phyloP scores from a whole-genome alignment of 2,797 vertebrate species.

The Pyrocephalus nanus region DNA sequence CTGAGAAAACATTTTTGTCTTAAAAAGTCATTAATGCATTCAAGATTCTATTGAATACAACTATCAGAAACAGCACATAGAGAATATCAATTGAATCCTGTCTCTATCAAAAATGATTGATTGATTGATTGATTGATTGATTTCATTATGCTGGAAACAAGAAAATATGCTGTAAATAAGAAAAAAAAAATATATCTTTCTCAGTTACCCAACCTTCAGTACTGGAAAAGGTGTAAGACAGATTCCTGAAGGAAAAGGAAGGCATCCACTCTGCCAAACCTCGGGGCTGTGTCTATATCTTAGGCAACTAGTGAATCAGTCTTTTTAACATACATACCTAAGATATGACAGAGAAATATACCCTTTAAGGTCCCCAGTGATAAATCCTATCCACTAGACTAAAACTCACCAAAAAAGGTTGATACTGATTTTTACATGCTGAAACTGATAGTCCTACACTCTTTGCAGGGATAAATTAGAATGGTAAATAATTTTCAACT shows the following conservation, averaged over 20 bases:
- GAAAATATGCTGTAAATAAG: background rate
- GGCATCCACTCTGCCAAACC: background rate
- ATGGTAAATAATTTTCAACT: background rate
- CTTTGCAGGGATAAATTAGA: background rate
- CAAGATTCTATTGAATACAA: slow-evolving; percentile 26
- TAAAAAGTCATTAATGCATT: slow-evolving; percentile 42
- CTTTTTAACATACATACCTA: background rate
- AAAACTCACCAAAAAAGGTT: background rate
- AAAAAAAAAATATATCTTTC: background rate
- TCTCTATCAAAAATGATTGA: background rate
- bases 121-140: background rate
- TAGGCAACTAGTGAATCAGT: background rate
- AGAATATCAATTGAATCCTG: background rate
- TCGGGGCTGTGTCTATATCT: background rate
- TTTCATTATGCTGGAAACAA: background rate
- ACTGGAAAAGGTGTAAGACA: background rate
- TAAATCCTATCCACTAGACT: background rate
- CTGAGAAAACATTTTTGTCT: slow-evolving; percentile 39
- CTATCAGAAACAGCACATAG: background rate
- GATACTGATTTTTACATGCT: background rate
- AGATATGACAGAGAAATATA: background rate
- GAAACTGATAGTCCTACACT: background rate
- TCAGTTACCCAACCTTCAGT: background rate
- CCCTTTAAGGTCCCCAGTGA: background rate
- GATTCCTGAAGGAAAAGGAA: background rate